Base-by-base conservation (phyloP, 2,888 invertebrate species). In the Poecilobothrus nobilitatus region DNA sequence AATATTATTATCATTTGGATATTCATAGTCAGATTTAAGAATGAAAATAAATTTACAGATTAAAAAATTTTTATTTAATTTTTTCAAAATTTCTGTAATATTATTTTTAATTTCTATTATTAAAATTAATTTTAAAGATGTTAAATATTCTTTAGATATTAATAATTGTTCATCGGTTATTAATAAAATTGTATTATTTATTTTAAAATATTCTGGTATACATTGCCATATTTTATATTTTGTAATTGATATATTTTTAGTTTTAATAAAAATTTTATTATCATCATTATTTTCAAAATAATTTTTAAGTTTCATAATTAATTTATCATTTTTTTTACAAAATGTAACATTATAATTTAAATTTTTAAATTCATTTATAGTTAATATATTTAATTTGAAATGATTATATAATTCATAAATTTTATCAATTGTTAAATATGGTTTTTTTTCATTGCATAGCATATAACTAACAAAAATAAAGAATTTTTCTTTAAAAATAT, bases 191-290 rank as follows among this genome's bases (percentile, higher is more conserved):
- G 2, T 8, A 7, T 37, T 6, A 18, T 5, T 53, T 18, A 53
- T 12, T 53, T 53, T 53, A 18, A 18, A 53, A 18, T 15, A 2
- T 3, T 53, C 18, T 18, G 53, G 53, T 15, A 53, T 53, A 53
- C 53, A 53, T n/a, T 53, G 53, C 53, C 53, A 53, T 15, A 53
- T 53, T 53, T 53, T 53, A 53, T 53, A n/a, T n/a, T 53, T 53
- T 53, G 53, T 53, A 18, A 53, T 53, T 53, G 53, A 18, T 2
- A 53, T n/a, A 18, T 53, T 1, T 2, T n/a, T 53, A 18, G 53
- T 53, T 53, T 53, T 53, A 18, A 53, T 53, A 53, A 15, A 53
- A 12, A 53, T 53, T 53, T 53, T 53, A 53, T 18, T 53, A 53
- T 15, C 7, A 5, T 27, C 5, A 27, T 27, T 2, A 2, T 18